Evolutionary conservation across 2,113 vertebrate species (phyloP).

Genomic region (Mohoua ochrocephala): DNA sequence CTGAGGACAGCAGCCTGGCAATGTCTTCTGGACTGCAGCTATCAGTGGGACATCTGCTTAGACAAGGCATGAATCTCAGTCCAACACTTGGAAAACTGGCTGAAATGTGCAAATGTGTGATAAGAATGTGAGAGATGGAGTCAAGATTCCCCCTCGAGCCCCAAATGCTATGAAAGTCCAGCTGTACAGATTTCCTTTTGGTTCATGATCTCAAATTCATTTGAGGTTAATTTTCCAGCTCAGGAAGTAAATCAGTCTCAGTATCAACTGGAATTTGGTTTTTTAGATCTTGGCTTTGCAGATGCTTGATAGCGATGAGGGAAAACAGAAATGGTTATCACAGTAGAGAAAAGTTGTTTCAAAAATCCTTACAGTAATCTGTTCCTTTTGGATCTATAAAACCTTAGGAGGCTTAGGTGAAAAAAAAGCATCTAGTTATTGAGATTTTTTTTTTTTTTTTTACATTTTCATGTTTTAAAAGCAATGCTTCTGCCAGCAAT

Average conservation of each 20-base stretch:
- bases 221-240: background rate
- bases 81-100: background rate
- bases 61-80: background rate
- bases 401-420: background rate
- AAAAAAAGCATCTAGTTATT: background rate
- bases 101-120: background rate
- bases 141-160: background rate
- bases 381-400: background rate
- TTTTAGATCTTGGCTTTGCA: background rate
- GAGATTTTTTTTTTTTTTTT: background rate
- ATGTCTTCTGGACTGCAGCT: background rate
- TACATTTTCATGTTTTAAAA: conserved; percentile 12
- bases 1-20: background rate
- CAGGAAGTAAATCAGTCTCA: background rate
- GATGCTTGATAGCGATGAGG: background rate
- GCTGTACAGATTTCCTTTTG: background rate
- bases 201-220: background rate
- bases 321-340: background rate
- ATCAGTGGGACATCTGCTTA: background rate
- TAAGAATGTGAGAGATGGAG: background rate
- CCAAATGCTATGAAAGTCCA: background rate
- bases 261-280: background rate
- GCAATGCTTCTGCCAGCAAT: conserved; percentile 1
- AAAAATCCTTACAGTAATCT: background rate
- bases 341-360: background rate